A percentile compares a stretch with the other conserved stretches of the same genome.
These are phyloP conservation scores for Microctonus hyperodae DNA, from an alignment of 2,888 invertebrate genomes.

Conservation along the genomic window DNA sequence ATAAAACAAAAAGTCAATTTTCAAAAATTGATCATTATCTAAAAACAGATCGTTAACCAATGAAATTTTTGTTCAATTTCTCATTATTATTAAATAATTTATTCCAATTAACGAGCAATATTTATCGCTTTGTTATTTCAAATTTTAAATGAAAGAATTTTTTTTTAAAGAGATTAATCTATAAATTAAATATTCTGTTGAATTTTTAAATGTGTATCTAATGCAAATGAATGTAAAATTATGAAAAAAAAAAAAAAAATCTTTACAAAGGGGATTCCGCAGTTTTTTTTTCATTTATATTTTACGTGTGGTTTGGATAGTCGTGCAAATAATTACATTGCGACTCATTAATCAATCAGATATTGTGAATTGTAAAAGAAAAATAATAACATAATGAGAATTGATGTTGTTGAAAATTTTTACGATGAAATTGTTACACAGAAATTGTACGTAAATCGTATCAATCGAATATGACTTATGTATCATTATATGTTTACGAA, in stretches of 20 bases:
- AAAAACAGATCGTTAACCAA: not conserved
- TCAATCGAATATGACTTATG: not conserved
- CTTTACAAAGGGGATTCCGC: not conserved
- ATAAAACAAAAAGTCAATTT: not conserved
- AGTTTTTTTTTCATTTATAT: not conserved
- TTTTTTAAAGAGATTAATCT: not conserved
- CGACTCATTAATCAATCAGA: not conserved
- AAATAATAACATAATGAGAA: constrained; percentile 16
- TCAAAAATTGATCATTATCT: not conserved
- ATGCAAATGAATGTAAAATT: not conserved
- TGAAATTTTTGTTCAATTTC: not conserved
- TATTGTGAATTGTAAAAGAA: not conserved
- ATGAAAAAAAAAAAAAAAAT: not conserved
- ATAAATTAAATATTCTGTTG: not conserved
- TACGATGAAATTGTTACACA: constrained; percentile 23
- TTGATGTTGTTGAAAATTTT: constrained; percentile 18
- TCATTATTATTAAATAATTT: not conserved
- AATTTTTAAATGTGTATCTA: not conserved
- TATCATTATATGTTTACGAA: constrained; percentile 18
- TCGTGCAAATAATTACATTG: not conserved
- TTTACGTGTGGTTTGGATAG: not conserved
- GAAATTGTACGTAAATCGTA: not conserved
- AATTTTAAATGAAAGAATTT: not conserved
- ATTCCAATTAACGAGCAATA: not conserved
- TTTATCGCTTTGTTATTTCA: not conserved